Percentiles rank a stretch among this genome's conserved stretches.
phyloP scores from a whole-genome alignment of 2,888 invertebrate species.

The Protophormia terraenovae region DNA sequence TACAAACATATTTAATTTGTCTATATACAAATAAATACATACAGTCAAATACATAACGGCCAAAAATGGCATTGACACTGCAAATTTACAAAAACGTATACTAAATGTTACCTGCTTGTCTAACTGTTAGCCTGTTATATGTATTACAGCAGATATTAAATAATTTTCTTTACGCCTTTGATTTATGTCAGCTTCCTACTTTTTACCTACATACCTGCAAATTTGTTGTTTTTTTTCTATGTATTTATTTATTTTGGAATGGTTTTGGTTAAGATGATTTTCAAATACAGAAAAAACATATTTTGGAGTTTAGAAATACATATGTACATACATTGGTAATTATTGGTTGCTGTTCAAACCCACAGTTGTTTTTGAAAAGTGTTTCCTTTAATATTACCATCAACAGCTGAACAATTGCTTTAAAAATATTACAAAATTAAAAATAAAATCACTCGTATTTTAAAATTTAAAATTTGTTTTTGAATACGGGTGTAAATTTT shows the following conservation, averaged over 20 bases:
- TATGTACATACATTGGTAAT: too few species aligned
- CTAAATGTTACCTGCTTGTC: too few species aligned
- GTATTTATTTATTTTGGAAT: not conserved
- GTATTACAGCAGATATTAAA: not conserved
- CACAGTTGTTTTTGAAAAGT: too few species aligned
- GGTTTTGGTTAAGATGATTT: not conserved
- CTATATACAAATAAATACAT: not conserved
- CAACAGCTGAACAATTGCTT: too few species aligned
- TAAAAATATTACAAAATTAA: too few species aligned
- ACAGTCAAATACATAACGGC: not conserved
- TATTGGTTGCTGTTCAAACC: too few species aligned
- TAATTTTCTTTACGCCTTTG: not conserved
- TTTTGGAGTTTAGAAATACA: not conserved
- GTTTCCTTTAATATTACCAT: not conserved
- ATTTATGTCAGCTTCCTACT: not conserved
- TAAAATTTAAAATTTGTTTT: too few species aligned
- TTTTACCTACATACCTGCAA: not conserved
- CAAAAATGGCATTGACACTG: constrained; percentile 56
- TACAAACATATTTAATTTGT: not conserved
- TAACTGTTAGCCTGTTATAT: not conserved
- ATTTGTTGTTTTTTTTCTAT: not conserved
- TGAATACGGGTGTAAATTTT: too few species aligned
- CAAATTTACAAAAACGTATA: not conserved
- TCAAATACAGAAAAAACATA: not conserved
- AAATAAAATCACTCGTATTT: too few species aligned